phyloP scores from a whole-genome alignment of 2,888 invertebrate species.

The Brachyptera putata region DNA sequence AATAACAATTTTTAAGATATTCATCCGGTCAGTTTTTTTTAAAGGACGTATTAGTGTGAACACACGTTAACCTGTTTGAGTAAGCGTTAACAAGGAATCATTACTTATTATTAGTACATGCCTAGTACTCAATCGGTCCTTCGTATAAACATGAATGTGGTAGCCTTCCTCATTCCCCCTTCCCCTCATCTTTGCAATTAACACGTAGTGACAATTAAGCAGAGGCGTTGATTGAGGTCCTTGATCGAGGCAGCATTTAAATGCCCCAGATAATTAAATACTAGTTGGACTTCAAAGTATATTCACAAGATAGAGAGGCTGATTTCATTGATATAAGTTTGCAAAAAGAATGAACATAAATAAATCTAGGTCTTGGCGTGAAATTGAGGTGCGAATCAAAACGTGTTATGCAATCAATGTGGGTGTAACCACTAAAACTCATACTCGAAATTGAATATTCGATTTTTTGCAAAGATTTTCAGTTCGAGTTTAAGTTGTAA shows the following conservation, averaged over 20 bases:
- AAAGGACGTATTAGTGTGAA: no score
- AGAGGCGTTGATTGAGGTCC: no score
- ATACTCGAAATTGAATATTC: slow-evolving; percentile 17
- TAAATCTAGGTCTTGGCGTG: neutral
- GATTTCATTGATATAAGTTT: neutral
- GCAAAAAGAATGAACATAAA: neutral
- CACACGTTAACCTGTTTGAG: no score
- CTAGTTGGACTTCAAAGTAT: neutral
- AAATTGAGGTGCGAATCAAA: neutral
- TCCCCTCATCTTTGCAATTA: neutral
- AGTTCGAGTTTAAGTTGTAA: no score
- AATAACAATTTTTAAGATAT: no score
- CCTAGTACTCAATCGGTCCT: no score
- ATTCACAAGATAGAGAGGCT: no score
- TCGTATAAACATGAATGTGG: no score
- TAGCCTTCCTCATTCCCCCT: neutral
- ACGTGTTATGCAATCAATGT: slow-evolving; percentile 2
- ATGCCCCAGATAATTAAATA: neutral
- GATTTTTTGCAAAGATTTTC: no score
- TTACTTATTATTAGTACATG: no score
- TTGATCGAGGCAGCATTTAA: neutral
- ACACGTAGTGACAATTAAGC: neutral
- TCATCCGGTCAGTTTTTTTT: no score
- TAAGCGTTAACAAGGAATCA: no score
- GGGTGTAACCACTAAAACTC: slow-evolving; percentile 18